phyloP scores from a whole-genome alignment of 2,113 vertebrate species.

The Entelurus aequoreus region DNA sequence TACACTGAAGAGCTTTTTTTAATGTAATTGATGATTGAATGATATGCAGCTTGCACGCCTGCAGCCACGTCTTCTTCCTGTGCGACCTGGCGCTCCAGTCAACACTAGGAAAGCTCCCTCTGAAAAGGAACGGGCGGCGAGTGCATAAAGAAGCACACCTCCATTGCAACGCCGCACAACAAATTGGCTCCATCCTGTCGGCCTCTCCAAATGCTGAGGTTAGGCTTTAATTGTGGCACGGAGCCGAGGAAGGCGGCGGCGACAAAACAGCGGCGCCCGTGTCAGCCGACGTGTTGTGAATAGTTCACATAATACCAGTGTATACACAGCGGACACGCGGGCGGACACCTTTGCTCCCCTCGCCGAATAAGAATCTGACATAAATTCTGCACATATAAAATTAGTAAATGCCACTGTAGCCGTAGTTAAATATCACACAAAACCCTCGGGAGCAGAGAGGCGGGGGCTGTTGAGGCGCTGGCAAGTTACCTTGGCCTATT shows the following conservation, averaged over 20 bases:
- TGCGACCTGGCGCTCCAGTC: conserved; percentile 43
- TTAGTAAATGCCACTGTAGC: conserved; percentile 84
- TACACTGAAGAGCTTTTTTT: too few relatives aligned
- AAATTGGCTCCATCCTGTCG: conserved; percentile 68
- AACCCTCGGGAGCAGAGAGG: conserved; percentile 53
- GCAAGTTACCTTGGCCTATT: conserved; percentile 68
- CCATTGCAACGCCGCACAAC: conserved; percentile 59
- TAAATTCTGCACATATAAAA: conserved; percentile 84
- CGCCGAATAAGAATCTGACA: conserved; percentile 80
- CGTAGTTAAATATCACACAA: conserved; percentile 82
- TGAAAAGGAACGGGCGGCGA: too few relatives aligned
- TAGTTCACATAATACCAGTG: conserved; percentile 81
- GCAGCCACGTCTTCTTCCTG: not conserved
- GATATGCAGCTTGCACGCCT: too few relatives aligned
- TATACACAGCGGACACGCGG: conserved; percentile 77
- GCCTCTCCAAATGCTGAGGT: conserved; percentile 71
- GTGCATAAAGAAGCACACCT: not conserved
- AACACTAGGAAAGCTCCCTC: conserved; percentile 34
- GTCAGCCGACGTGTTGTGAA: conserved; percentile 78
- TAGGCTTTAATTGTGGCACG: conserved; percentile 78
- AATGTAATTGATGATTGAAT: too few relatives aligned
- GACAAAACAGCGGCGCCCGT: conserved; percentile 72
- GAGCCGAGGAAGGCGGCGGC: too few relatives aligned
- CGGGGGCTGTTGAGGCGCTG: conserved; percentile 8
- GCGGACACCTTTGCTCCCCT: conserved; percentile 74